A percentile compares a stretch with the other conserved stretches of the same genome.
Evolutionary conservation across 2,797 vertebrate species (phyloP).

Genomic region (Tamandua tetradactyla): DNA sequence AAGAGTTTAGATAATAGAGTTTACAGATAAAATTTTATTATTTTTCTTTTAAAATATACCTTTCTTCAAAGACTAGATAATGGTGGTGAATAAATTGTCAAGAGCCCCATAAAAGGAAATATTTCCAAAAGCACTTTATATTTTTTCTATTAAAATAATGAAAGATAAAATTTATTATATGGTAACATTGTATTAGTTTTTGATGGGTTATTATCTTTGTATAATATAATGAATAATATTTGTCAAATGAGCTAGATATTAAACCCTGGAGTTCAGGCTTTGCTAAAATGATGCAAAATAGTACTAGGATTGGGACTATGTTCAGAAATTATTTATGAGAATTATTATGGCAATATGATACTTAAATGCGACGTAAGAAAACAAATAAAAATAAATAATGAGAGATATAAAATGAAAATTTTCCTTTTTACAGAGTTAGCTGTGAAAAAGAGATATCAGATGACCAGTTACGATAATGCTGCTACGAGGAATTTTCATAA

Average conservation of each 20-base stretch:
- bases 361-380: background rate
- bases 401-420: background rate
- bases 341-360: background rate
- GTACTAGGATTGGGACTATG: background rate
- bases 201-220: background rate
- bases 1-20: background rate
- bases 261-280: background rate
- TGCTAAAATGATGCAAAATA: background rate
- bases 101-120: background rate
- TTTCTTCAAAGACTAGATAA: background rate
- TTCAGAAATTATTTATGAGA: background rate
- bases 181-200: background rate
- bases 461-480: background rate
- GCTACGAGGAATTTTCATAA: background rate
- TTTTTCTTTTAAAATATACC: background rate
- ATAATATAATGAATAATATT: too few relatives aligned
- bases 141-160: background rate
- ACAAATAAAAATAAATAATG: background rate
- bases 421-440: background rate
- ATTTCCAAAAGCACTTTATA: background rate
- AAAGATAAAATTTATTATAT: background rate
- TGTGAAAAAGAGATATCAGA: background rate
- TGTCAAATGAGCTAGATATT: background rate
- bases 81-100: background rate
- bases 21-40: background rate